Conservation (phyloP, 92 coral and sea anemone genomes). For the Epizoanthus rinbou region DNA sequence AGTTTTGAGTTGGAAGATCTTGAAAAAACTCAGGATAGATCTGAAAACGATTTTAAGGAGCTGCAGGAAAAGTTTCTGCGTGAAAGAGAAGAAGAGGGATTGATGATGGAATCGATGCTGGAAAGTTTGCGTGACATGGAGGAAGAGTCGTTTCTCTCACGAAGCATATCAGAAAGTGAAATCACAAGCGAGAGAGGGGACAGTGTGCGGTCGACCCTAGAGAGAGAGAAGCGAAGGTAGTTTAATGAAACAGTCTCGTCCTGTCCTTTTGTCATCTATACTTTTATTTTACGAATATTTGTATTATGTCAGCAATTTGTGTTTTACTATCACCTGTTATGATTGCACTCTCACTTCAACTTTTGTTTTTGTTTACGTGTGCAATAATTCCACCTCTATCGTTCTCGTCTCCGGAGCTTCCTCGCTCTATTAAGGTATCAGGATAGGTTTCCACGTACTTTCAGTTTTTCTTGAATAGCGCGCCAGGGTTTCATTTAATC, state of each 20-base stretch:
- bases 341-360: no score
- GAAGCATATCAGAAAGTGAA: slow-evolving; percentile 75
- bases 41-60: slow-evolving; percentile 82
- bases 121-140: slow-evolving; percentile 88
- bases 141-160: slow-evolving; percentile 84
- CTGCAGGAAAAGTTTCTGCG: slow-evolving; percentile 75
- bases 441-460: no score
- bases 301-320: background rate
- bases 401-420: no score
- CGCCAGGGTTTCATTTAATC: no score
- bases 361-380: no score
- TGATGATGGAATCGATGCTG: slow-evolving; percentile 79
- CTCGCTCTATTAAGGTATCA: no score
- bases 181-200: slow-evolving; percentile 47
- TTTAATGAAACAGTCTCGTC: background rate
- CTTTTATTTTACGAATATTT: background rate
- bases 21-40: slow-evolving; percentile 77
- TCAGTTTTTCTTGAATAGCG: no score
- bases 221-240: slow-evolving; percentile 74
- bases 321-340: background rate
- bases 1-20: slow-evolving; percentile 72
- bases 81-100: slow-evolving; percentile 74
- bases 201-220: slow-evolving; percentile 52
- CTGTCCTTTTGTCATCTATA: background rate
- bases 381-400: no score